These are phyloP conservation scores for Plagodis dolabraria DNA, from an alignment of 2,888 invertebrate species.

Conservation along the genomic window DNA sequence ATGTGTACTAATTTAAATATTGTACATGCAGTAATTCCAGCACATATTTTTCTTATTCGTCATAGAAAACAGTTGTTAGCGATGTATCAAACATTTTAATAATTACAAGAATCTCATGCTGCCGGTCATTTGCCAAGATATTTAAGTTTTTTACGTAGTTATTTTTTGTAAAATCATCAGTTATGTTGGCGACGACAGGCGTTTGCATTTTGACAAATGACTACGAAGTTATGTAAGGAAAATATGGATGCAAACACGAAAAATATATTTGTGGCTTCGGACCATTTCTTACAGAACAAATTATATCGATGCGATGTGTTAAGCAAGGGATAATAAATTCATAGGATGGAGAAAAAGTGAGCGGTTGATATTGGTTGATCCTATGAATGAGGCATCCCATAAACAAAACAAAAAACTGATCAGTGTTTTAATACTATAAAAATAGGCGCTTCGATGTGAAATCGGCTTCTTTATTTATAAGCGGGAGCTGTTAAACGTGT, in stretches of 20 bases:
- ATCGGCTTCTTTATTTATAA: no score
- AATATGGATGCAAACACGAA: conserved; percentile 10
- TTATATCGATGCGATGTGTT: no score
- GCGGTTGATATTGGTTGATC: no score
- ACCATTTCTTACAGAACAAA: no score
- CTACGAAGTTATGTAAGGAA: conserved; percentile 31
- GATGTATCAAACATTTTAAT: conserved; percentile 29
- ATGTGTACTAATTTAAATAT: no score
- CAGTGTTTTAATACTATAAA: no score
- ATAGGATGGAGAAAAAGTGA: no score
- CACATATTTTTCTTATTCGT: conserved; percentile 1
- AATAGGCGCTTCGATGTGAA: no score
- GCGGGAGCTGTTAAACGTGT: no score
- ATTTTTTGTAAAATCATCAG: conserved; percentile 49
- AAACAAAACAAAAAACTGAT: no score
- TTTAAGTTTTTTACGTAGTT: conserved; percentile 34
- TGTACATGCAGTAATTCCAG: neutral
- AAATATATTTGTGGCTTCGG: neutral
- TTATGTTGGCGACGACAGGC: conserved; percentile 53
- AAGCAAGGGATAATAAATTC: no score
- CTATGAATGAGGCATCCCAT: no score
- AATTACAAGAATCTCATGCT: conserved; percentile 23
- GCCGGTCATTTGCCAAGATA: conserved; percentile 58
- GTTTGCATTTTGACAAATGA: conserved; percentile 54
- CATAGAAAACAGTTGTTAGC: conserved; percentile 21